Base-by-base conservation (phyloP, 2,888 invertebrate species). In the Hylaea fasciaria region DNA sequence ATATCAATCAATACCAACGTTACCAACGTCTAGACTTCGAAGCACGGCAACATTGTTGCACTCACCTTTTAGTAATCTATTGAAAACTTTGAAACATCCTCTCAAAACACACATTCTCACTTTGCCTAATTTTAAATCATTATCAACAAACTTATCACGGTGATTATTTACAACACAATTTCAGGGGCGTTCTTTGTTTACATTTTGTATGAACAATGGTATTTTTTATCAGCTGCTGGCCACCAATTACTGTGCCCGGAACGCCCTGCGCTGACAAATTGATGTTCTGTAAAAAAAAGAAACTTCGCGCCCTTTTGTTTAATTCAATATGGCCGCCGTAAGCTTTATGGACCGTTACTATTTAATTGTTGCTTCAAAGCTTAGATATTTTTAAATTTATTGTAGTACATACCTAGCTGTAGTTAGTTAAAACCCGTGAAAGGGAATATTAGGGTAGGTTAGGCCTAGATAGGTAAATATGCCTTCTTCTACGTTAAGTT, bases 191-290 rank as follows among this genome's bases (percentile, higher is more conserved):
- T 65, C 69, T 60, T 70, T 65, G 71, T 69, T 70, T 73, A 70
- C 70, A 69, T 74, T 74, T 70, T 58, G 72, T 73, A 73, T 78
- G 79, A 78, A 79, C 77, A 81, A 80, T 70, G 51, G 56, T 51
- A 53, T 58, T 70, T 70, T 67, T 68, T 70, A 68, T 69, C 59
- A 58, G 65, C 58, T 77, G 74, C 81, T 78, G 78, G 77, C 82
- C 82, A 77, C 86, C 88, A 87, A 87, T 89, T 87, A 87, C 80
- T 72, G 78, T 71, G 72, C 70, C 77, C 71, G 82, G 78, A 83
- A 84, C 87, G 87, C 87, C 88, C 84, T 76, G 70, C 66, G 78
- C 81, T 86, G 89, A 90, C 90, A 89, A 86, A 90, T 89, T 87
- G 82, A 80, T 74, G 75, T 32, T 50, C 37, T 45, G 53, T 62